A percentile compares a stretch with the other conserved stretches of the same genome.
These are phyloP conservation scores for Callionymus lyra DNA, from an alignment of 2,113 vertebrate genomes.

Conservation along the genomic window DNA sequence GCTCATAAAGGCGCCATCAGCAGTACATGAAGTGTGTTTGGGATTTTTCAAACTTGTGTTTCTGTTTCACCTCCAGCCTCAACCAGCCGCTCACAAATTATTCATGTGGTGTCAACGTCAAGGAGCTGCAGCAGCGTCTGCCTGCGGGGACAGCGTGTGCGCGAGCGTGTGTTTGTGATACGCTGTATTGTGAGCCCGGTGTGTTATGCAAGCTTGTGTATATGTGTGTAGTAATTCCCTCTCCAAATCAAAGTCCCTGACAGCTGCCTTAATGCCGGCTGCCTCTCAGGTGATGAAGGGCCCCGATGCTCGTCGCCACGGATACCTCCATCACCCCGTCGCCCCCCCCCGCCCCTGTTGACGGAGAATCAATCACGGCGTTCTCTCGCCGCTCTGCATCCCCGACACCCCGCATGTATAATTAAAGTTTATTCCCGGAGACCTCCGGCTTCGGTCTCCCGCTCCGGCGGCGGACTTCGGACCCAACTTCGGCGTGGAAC, in stretches of 20 bases:
- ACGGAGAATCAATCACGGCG: conserved; percentile 52
- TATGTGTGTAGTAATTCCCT: conserved; percentile 50
- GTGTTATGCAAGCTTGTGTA: conserved; percentile 27
- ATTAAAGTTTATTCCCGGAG: conserved; percentile 56
- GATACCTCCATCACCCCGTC: conserved; percentile 34
- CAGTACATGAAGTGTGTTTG: conserved; percentile 37
- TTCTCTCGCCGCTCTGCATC: conserved; percentile 39
- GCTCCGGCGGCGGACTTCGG: neutral
- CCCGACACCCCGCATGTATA: conserved; percentile 54
- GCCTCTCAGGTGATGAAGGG: conserved; percentile 59
- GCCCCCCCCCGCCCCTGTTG: conserved; percentile 7
- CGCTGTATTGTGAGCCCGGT: conserved; percentile 37
- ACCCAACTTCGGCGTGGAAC: conserved; percentile 27
- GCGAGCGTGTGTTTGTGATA: conserved; percentile 20
- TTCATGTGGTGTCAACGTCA: conserved; percentile 55
- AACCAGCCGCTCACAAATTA: conserved; percentile 46
- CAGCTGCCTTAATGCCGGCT: conserved; percentile 59
- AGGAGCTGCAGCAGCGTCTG: conserved; percentile 33
- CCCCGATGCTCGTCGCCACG: conserved; percentile 24
- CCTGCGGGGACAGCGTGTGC: conserved; percentile 32
- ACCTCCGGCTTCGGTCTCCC: conserved; percentile 37
- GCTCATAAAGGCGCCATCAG: conserved; percentile 11
- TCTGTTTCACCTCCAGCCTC: conserved; percentile 38
- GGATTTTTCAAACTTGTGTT: conserved; percentile 40
- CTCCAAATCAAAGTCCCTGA: conserved; percentile 64